phyloP scores from a whole-genome alignment of 2,888 invertebrate genomes.

The Hetaerina titia region DNA sequence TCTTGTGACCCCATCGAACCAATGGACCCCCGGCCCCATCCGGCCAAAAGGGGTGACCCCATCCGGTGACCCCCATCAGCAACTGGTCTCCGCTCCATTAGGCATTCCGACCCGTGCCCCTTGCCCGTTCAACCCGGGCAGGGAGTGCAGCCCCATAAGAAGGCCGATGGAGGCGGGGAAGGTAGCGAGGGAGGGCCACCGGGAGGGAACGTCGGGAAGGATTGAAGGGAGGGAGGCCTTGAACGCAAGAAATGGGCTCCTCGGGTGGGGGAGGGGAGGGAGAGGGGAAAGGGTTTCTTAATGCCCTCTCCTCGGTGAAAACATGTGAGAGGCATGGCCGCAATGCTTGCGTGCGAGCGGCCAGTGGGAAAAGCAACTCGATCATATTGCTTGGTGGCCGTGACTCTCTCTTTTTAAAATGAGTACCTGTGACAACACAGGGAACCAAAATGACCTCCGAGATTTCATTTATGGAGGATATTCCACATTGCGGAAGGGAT shows the following conservation, averaged over 20 bases:
- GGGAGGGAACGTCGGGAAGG: neutral
- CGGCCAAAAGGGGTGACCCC: constrained; percentile 54
- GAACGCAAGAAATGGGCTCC: neutral
- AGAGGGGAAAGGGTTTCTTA: neutral
- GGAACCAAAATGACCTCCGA: too few species aligned
- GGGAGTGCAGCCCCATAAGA: neutral
- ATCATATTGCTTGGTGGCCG: neutral
- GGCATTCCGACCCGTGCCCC: constrained; percentile 61
- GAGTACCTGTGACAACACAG: neutral
- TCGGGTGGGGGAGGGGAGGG: neutral
- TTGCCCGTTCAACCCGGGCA: constrained; percentile 29
- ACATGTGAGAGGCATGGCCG: neutral
- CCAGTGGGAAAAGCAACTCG: neutral
- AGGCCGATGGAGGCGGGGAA: neutral
- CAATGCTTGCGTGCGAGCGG: neutral
- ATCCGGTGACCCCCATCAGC: constrained; percentile 64
- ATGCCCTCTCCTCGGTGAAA: neutral
- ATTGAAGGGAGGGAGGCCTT: neutral
- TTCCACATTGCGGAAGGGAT: too few species aligned
- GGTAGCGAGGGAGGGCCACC: neutral
- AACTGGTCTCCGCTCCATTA: constrained; percentile 61
- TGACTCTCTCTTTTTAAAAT: neutral
- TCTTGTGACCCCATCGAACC: constrained; percentile 42
- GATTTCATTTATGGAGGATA: too few species aligned
- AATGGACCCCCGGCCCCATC: neutral